phyloP scores from a whole-genome alignment of 2,113 vertebrate species.

The Halcyon malimbica region DNA sequence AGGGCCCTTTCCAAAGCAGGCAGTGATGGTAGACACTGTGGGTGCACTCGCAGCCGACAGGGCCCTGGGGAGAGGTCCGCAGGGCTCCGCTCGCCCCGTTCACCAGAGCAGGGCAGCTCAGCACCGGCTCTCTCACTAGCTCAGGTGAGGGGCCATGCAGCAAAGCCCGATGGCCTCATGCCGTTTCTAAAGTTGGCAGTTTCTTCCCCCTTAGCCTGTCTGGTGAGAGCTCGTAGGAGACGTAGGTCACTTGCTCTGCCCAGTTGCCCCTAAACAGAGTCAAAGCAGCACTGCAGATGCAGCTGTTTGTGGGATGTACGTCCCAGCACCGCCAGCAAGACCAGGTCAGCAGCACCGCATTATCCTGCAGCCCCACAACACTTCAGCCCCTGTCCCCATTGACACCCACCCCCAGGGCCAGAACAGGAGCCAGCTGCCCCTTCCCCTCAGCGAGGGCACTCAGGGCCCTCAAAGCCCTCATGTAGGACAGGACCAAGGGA shows the following conservation, averaged over 20 bases:
- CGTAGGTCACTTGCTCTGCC: neutral
- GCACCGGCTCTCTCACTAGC: rapidly evolving
- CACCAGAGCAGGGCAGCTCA: neutral
- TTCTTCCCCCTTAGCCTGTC: neutral
- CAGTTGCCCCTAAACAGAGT: rapidly evolving
- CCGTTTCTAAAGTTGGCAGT: neutral
- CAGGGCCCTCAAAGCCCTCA: neutral
- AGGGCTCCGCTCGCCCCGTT: rapidly evolving
- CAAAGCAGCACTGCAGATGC: rapidly evolving
- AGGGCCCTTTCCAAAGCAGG: neutral
- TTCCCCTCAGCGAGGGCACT: rapidly evolving
- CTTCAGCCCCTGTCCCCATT: neutral
- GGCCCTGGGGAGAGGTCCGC: neutral
- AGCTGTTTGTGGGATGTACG: neutral
- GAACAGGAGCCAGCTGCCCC: neutral
- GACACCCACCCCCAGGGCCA: rapidly evolving
- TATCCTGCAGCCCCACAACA: neutral
- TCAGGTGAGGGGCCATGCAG: rapidly evolving
- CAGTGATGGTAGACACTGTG: neutral
- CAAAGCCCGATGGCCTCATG: neutral
- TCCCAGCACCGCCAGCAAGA: neutral
- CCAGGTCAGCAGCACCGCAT: no score
- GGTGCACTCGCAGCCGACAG: rapidly evolving
- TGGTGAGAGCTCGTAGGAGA: neutral
- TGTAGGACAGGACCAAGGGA: rapidly evolving